These are phyloP conservation scores for Patella pellucida DNA, from an alignment of 2,888 invertebrate species.

Conservation along the genomic window DNA sequence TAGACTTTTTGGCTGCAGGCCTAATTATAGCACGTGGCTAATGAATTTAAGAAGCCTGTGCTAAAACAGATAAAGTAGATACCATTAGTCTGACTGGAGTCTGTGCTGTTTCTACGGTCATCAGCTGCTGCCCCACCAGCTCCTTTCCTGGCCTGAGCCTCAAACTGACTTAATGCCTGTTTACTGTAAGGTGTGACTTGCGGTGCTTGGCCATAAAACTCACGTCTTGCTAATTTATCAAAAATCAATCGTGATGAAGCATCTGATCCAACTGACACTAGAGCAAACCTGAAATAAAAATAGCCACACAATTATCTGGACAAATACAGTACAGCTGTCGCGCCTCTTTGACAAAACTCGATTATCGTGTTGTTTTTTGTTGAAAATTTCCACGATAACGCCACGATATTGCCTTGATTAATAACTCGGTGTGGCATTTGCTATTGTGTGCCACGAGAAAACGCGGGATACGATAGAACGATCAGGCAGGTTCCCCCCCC, in stretches of 20 bases:
- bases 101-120: not conserved
- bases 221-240: constrained; percentile 94
- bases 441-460: no score
- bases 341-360: no score
- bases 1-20: no score
- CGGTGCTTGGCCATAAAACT: constrained; percentile 94
- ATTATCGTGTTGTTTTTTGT: no score
- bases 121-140: constrained; percentile 44
- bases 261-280: constrained; percentile 94
- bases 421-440: no score
- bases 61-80: not conserved
- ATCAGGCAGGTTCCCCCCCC: no score
- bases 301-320: no score
- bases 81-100: not conserved
- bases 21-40: no score
- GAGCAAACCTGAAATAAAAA: constrained; percentile 80
- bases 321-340: no score
- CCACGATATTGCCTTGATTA: no score
- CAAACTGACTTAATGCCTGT: constrained; percentile 81
- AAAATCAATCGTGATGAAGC: constrained; percentile 88
- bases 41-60: not conserved
- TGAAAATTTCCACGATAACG: no score
- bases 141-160: constrained; percentile 69
- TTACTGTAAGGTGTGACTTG: constrained; percentile 96
- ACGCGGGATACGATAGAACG: no score